These are phyloP conservation scores for Tyrannus savana DNA, from an alignment of 2,113 vertebrate species.

Conservation along the genomic window DNA sequence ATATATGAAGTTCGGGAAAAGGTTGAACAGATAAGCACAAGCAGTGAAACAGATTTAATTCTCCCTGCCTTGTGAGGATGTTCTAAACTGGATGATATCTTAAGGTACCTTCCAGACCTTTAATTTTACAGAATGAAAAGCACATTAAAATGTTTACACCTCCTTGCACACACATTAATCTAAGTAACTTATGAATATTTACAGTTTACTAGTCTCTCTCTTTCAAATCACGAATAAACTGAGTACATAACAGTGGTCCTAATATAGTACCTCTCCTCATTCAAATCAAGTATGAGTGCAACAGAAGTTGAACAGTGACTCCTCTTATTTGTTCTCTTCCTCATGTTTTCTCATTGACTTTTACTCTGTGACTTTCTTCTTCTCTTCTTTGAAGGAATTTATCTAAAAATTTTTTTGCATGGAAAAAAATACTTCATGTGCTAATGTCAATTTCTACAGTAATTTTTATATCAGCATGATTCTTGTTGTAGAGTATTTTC, in stretches of 20 bases:
- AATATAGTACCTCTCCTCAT: background rate
- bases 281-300: background rate
- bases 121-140: background rate
- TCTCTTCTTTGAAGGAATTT: background rate
- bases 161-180: background rate
- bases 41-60: background rate
- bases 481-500: background rate
- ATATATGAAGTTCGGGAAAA: background rate
- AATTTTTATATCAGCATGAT: background rate
- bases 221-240: background rate
- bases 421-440: background rate
- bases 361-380: background rate
- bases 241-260: background rate
- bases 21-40: background rate
- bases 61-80: background rate
- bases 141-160: background rate
- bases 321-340: background rate
- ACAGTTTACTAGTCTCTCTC: background rate
- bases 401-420: background rate
- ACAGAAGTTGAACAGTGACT: background rate
- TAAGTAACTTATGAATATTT: background rate
- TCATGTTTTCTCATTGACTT: background rate
- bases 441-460: background rate
- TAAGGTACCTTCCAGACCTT: background rate
- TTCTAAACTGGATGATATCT: background rate